Evolutionary conservation across 2,797 vertebrate genomes (phyloP), one percentile per base, ranked within the genome.

Genomic region (Sphaeramia orbicularis): DNA sequence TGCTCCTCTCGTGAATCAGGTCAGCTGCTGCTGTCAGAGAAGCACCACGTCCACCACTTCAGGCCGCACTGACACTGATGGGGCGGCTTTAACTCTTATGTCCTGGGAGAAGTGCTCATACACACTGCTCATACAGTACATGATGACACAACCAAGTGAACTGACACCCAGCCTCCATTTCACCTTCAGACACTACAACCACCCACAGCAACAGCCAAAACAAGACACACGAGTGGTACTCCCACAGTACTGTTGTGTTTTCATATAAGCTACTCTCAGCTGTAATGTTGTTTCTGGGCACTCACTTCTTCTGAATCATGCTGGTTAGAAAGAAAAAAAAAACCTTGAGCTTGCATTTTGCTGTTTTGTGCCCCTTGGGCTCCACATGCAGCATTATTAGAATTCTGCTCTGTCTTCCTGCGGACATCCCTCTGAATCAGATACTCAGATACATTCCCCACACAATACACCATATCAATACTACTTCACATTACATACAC

Each of bases 341-440:
- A 63, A 75, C 70, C 62, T 63, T 63, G 5, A 62, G 30, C 51
- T 65, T 35, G 49, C 75, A 42, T 82, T 78, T 74, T 74, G 60
- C 65, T 80, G 65, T 74, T 78, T 41, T 61, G 41, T 72, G 86
- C 83, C 44, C 51, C 65, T 24, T 2, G 21, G 80, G 87, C 85
- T 78, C 66, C 80, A 80, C 71, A 90, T 71, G 76, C 83, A 84
- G 81, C 69, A 61, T 78, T 79, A 91, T 87, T 85, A 86, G 69
- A 81, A 86, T 88, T 88, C 82, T 67, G 77, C 43, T 86, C 83
- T 69, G 71, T 74, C 50, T 81, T 89, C 76, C 83, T 71, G 76
- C 36, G 53, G 80, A 86, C 69, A 70, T 85, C 73, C 86, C 78
- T 80, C 71, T 84, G 81, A 78, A 80, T 87, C 83, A 86, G 77